Base-by-base conservation (phyloP, 2,113 vertebrate genomes). In the Piliocolobus tephrosceles region DNA sequence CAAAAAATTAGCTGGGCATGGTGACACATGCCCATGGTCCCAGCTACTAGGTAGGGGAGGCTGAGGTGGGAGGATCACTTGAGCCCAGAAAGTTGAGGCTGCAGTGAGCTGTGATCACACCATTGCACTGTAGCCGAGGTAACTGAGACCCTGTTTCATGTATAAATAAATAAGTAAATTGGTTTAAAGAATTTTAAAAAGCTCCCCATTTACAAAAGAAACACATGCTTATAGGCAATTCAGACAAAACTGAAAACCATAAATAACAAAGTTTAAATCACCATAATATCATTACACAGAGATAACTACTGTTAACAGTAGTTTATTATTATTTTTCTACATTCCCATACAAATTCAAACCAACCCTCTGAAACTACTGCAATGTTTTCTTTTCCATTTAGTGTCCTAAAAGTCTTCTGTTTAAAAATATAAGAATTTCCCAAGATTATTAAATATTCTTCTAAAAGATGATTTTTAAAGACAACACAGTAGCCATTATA, bases 391-490 rank as follows among this genome's bases (percentile, higher is more conserved):
- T 94, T 89, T 72, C 52, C 30, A 83, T 45, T 82, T 78, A 94
- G 25, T 88, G 30, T 27, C 25, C 72, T 23, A 76, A 94, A 83
- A 93, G 32, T 92, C 45, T 93, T 96, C 25, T 86, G 52, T 94
- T 89, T n/a, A 12, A 50, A 32, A 91, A 88, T 90, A 27, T n/a
- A 96, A 94, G 43, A 80, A 89, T 72, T 52, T 91, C 35, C 14
- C 66, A 78, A 80, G n/a, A 91, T 61, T 68, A 95, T 8, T 88
- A 73, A 83, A 50, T 25, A 45, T 35, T 97, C 30, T 73, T 32
- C 22, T 25, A 81, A 86, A 80, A 45, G 30, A 87, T 47, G 32
- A 70, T 79, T 91, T 88, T 82, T 93, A 55, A 95, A 79, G 87
- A 20, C 50, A 92, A 52, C 8, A 57, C 4, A 90, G 75, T 17